Conservation (phyloP, 2,113 vertebrate species). For the Chunga burmeisteri region DNA sequence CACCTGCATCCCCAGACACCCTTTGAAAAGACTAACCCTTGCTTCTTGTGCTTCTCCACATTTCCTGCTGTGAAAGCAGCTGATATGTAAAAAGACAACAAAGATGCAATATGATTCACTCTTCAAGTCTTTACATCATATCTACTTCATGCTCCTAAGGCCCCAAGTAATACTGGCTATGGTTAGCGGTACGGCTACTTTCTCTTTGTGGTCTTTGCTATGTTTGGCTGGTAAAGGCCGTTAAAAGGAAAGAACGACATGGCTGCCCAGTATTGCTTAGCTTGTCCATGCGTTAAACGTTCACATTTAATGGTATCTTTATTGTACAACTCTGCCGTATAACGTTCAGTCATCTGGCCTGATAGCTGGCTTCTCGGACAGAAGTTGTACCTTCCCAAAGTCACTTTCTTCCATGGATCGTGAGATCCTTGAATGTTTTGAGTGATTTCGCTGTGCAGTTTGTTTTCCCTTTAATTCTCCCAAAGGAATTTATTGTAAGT, state of each 20-base stretch:
- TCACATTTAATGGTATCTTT: not conserved
- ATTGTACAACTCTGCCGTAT: not conserved
- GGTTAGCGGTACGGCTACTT: not conserved
- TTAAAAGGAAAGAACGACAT: not conserved
- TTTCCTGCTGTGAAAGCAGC: not conserved
- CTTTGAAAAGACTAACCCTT: not conserved
- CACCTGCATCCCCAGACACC: fast-evolving
- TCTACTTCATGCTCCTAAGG: not conserved
- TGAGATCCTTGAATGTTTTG: not conserved
- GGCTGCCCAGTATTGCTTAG: not conserved
- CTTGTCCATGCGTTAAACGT: not conserved
- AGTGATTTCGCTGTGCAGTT: not conserved
- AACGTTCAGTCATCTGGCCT: not conserved
- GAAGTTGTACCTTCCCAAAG: not conserved
- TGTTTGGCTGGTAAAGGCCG: not conserved
- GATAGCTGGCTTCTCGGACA: not conserved
- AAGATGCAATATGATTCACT: not conserved
- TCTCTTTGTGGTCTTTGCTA: not conserved
- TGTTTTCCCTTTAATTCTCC: not conserved
- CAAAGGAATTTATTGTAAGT: not conserved
- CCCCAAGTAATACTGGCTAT: not conserved
- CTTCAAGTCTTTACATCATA: not conserved
- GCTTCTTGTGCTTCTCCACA: not conserved
- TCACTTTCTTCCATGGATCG: not conserved
- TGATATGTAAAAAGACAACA: not conserved